Evolutionary conservation across 2,888 invertebrate species (phyloP), one percentile per base, ranked within the genome.

Genomic region (Andrena minutula): DNA sequence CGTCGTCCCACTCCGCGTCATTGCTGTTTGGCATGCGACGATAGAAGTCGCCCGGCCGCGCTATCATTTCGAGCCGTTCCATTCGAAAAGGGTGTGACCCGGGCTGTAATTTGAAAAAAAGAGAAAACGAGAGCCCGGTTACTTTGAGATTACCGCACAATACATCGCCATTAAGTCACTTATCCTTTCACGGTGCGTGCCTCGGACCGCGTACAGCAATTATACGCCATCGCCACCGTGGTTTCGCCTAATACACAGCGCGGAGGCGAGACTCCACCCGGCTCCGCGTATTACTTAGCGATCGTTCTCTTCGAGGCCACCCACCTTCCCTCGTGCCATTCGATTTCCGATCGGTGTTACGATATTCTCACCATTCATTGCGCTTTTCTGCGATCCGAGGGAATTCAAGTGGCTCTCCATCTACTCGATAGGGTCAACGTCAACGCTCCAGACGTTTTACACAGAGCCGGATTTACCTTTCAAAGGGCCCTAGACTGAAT

Each of bases 21-120:
- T 91, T 92, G 91, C 91, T 83, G 87, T 88, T 92, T 92, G 91
- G 90, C 93, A 93, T 93, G 93, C 93, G 89, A 92, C 87, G 90
- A 89, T 88, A 88, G 88, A 87, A 89, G 86, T 81, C 90, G 81
- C 63, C 75, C 87, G 73, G 61, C 84, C 82, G 87, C 83, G 90
- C 90, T 92, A 91, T 93, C 91, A 92, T 92, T 92, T 91, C 88
- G 77, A 90, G 91, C 86, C 90, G 88, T 92, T 91, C 88, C 90
- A 89, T 92, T 92, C 87, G 88, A 89, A 85, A 87, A 91, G 92
- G 92, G 92, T 91, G 91, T 90, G 92, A 92, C 92, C 75, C 88
- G 88, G 86, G 81, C 81, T 89, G 91, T 89, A 90, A 91, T 92
- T 92, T 90, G 70, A 80, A 82, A 87, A 35, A 82, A 82, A 86